Base-by-base conservation (phyloP, 2,797 vertebrate species). In the Streptopelia turtur region DNA sequence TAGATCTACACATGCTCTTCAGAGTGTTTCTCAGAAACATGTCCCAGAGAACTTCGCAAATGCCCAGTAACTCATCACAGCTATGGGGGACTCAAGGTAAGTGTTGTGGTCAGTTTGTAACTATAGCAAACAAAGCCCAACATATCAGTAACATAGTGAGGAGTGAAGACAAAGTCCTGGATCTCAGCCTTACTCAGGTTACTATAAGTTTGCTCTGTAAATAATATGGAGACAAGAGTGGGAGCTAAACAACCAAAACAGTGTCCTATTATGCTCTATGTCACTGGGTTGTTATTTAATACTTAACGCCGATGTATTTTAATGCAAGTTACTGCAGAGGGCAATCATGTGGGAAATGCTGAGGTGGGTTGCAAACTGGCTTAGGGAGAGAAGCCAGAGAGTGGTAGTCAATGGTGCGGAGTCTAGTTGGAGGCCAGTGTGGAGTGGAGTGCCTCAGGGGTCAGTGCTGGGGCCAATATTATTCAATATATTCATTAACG, bases 31-130 rank as follows among this genome's bases (percentile, higher is more conserved):
- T 56, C 24, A 21, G 9, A 6, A 2, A 9, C 6, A 2, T 49
- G 14, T 22, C 3, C 11, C 16, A 43, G 25, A 33, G 2, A 59
- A 43, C 11, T 60, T 70, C 64, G 25, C 12, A 72, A 74, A 59
- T 20, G 3, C 1, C 20, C 13, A 4, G 52, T 74, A 66, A 33
- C 7, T 61, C 50, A 30, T 43, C 9, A 8, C 2, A 1, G 35
- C 33, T 21, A 1, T 4, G 35, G 31, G 6, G 3, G 16, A 20
- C 30, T 3, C 10, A 3, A 22, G 6, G 22, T 7, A 65, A 66
- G 2, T 3, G 4, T 8, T 78, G 11, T 5, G 3, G 12, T 37
- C 23, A 25, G 9, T 21, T n/a, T 57, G 13, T 9, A 41, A 9
- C 21, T 35, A 4, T 11, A 80, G 4, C 1, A 74, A 64, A 83